phyloP scores from a whole-genome alignment of 2,113 vertebrate species.

The Limanda limanda region DNA sequence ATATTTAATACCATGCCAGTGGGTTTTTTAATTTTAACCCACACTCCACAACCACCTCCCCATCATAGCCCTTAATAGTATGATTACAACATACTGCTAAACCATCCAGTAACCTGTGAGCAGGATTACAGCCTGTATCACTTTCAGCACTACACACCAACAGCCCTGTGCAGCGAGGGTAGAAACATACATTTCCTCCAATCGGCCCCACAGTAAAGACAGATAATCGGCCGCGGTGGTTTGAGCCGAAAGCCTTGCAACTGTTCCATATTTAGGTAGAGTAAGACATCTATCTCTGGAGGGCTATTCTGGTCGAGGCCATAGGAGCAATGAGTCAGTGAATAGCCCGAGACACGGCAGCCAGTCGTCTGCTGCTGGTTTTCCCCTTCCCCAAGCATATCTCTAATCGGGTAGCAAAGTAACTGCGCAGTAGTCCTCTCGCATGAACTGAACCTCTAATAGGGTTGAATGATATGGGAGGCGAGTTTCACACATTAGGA shows the following conservation, averaged over 20 bases:
- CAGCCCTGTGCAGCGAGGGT: constrained; percentile 4
- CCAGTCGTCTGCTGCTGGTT: constrained; percentile 43
- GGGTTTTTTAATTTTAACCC: too few species aligned
- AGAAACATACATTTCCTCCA: constrained; percentile 29
- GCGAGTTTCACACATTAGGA: constrained; percentile 52
- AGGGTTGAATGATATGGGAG: constrained; percentile 54
- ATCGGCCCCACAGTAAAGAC: constrained; percentile 29
- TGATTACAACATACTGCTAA: constrained; percentile 24
- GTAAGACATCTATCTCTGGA: constrained; percentile 57
- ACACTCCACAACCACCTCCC: too few species aligned
- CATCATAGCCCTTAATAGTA: too few species aligned
- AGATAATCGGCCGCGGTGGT: constrained; percentile 21
- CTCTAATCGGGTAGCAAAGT: constrained; percentile 61
- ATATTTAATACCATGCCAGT: too few species aligned
- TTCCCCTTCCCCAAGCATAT: constrained; percentile 39
- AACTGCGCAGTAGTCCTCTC: constrained; percentile 32
- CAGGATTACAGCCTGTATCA: constrained; percentile 23
- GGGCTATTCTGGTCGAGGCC: constrained; percentile 49
- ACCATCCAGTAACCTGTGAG: constrained; percentile 26
- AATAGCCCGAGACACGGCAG: constrained; percentile 57
- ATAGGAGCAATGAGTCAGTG: constrained; percentile 61
- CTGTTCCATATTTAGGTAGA: constrained; percentile 50
- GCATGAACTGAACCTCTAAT: constrained; percentile 46
- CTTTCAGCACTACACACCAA: constrained; percentile 20
- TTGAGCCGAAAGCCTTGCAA: constrained; percentile 26